phyloP scores from a whole-genome alignment of 2,888 invertebrate species.

The Drosophila lutescens region DNA sequence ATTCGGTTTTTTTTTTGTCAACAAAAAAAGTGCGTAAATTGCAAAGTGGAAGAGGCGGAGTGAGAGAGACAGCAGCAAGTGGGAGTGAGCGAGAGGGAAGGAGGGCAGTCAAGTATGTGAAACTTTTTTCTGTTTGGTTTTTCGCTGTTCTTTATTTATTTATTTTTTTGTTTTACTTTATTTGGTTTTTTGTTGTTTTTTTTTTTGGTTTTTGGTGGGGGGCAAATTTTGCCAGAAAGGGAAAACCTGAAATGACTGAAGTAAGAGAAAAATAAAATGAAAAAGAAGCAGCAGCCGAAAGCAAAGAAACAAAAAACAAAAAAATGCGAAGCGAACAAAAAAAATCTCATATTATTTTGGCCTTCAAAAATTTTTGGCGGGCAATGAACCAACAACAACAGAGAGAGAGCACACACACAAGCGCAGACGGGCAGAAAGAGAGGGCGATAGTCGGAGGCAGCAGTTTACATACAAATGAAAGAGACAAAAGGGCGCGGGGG shows the following conservation, averaged over 20 bases:
- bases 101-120: slow-evolving; percentile 12
- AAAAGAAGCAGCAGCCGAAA: slow-evolving; percentile 35
- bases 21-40: slow-evolving; percentile 56
- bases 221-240: slow-evolving; percentile 71
- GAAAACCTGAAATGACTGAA: slow-evolving; percentile 73
- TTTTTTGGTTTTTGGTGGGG: slow-evolving; percentile 12
- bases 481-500: slow-evolving; percentile 13
- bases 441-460: slow-evolving; percentile 2
- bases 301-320: slow-evolving; percentile 47
- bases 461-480: slow-evolving; percentile 20
- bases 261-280: slow-evolving; percentile 33
- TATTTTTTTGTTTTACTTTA: slow-evolving; percentile 7
- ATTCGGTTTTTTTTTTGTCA: slow-evolving; percentile 1
- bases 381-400: slow-evolving; percentile 83
- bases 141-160: slow-evolving; percentile 27
- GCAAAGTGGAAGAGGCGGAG: slow-evolving; percentile 25
- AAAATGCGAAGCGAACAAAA: slow-evolving; percentile 44
- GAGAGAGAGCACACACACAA: slow-evolving; percentile 24
- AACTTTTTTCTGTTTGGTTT: slow-evolving; percentile 23
- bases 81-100: slow-evolving; percentile 27
- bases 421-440: slow-evolving; percentile 23
- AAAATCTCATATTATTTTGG: slow-evolving; percentile 81
- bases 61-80: slow-evolving; percentile 27
- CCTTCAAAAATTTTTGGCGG: slow-evolving; percentile 83
- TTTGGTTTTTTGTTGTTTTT: neutral